phyloP scores from a whole-genome alignment of 64 coral and sea anemone genomes.

The Actinia equina region DNA sequence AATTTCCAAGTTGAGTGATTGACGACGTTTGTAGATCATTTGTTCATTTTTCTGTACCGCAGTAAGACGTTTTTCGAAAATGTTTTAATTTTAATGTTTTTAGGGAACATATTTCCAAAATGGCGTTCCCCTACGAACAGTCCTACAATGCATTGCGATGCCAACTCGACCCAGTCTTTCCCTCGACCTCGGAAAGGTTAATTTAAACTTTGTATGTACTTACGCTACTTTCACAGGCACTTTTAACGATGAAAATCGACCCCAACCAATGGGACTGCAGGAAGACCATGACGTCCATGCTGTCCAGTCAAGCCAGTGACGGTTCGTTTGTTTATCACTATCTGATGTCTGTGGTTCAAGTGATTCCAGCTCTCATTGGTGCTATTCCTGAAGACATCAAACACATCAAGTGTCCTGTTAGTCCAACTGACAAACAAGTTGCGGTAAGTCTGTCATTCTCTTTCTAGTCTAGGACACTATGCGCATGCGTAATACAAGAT shows the following conservation, averaged over 20 bases:
- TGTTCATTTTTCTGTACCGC: no score
- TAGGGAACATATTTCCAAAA: no score
- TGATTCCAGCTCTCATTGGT: slow-evolving; percentile 23
- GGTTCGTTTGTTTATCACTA: slow-evolving; percentile 12
- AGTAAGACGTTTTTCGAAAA: no score
- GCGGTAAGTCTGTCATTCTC: neutral
- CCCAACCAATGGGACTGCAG: slow-evolving; percentile 8
- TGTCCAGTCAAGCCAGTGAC: slow-evolving; percentile 16
- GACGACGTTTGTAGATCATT: no score
- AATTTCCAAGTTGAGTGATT: no score
- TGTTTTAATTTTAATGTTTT: no score
- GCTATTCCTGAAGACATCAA: slow-evolving; percentile 17
- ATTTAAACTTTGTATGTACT: neutral
- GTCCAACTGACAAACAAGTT: neutral
- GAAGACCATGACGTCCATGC: slow-evolving; percentile 19
- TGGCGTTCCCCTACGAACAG: no score
- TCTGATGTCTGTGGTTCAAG: slow-evolving; percentile 1
- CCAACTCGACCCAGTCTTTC: no score
- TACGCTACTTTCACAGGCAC: neutral
- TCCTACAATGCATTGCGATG: no score
- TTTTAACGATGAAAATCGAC: neutral
- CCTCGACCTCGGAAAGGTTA: no score
- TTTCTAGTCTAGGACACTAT: no score
- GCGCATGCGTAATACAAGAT: no score
- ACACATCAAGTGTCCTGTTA: neutral